phyloP scores from a whole-genome alignment of 1,140 invertebrate genomes.

The Bombus balteatus region DNA sequence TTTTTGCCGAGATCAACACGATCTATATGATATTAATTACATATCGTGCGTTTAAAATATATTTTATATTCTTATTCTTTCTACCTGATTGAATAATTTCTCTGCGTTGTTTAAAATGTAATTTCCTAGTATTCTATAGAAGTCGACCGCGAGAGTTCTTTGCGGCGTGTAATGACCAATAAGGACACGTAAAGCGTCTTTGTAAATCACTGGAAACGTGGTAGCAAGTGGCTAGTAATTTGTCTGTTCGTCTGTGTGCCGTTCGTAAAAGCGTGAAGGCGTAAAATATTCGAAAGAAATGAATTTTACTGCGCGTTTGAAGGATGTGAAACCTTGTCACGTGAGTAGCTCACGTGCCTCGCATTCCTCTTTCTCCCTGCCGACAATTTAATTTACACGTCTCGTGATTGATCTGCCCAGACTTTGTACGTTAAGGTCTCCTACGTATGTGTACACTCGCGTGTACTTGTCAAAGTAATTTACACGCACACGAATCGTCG shows the following conservation, averaged over 20 bases:
- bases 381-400: conserved; percentile 35
- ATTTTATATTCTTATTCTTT: too few relatives aligned
- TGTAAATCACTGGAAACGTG: not conserved
- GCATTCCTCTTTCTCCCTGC: conserved; percentile 9
- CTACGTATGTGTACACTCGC: not conserved
- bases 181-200: not conserved
- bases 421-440: not conserved
- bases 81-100: too few relatives aligned
- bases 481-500: not conserved
- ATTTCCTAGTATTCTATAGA: too few relatives aligned
- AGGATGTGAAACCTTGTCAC: conserved; percentile 2
- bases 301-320: conserved; percentile 15
- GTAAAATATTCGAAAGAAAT: conserved; percentile 4
- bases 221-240: not conserved
- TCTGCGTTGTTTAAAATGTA: too few relatives aligned
- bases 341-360: conserved; percentile 25
- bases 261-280: not conserved
- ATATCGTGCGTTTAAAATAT: too few relatives aligned
- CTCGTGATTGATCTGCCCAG: not conserved
- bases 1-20: too few relatives aligned
- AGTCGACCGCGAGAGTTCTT: not conserved
- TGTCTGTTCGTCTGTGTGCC: not conserved
- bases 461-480: not conserved
- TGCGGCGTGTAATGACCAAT: not conserved
- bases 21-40: too few relatives aligned